Evolutionary conservation across 2,888 invertebrate species (phyloP).

Genomic region (Caenorhabditis sp.): DNA sequence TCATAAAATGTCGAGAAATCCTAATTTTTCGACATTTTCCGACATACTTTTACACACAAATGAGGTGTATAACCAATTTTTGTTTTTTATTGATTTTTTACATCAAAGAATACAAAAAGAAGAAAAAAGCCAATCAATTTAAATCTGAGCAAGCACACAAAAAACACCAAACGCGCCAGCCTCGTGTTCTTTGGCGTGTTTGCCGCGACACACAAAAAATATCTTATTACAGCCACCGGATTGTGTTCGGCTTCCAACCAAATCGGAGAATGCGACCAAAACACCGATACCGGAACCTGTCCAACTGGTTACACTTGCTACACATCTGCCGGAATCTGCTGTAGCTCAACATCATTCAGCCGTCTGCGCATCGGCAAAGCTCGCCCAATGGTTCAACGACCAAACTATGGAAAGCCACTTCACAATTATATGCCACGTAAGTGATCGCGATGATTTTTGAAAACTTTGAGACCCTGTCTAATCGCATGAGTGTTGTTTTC

Average conservation of each 20-base stretch:
- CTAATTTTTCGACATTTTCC: no score
- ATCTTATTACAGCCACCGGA: conserved; percentile 46
- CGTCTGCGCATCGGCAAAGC: conserved; percentile 29
- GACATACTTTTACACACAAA: no score
- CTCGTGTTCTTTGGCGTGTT: no score
- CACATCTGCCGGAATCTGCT: conserved; percentile 48
- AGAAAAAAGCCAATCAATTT: no score
- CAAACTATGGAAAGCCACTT: conserved; percentile 48
- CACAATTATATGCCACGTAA: conserved; percentile 55
- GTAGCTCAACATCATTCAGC: conserved; percentile 35
- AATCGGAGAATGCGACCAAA: conserved; percentile 54
- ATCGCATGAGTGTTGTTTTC: neutral
- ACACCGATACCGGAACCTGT: conserved; percentile 47
- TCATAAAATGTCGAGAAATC: no score
- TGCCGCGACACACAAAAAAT: neutral
- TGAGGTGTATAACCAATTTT: no score
- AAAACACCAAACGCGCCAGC: no score
- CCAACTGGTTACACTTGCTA: conserved; percentile 55
- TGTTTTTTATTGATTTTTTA: no score
- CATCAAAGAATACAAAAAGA: no score
- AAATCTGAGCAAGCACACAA: no score
- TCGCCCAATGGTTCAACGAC: conserved; percentile 23
- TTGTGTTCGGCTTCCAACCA: conserved; percentile 43
- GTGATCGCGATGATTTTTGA: conserved; percentile 6
- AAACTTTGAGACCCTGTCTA: neutral